Evolutionary conservation across 2,797 vertebrate species (phyloP).

Genomic region (Podarcis siculus): DNA sequence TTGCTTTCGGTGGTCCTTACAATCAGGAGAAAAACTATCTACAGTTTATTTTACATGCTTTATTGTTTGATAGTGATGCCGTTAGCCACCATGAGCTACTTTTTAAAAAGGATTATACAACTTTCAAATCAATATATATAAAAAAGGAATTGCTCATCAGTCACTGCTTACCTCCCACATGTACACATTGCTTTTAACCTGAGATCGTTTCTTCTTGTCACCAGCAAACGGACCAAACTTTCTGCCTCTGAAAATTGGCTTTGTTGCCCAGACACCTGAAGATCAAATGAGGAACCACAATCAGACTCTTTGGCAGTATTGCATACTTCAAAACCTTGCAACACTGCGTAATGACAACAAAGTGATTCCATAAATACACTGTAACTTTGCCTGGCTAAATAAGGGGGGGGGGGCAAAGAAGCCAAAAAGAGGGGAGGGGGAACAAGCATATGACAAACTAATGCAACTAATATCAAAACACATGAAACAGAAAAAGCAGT

Average conservation of each 20-base stretch:
- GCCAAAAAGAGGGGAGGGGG: not conserved
- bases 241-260: conserved; percentile 89
- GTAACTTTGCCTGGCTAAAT: not conserved
- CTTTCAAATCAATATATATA: not conserved
- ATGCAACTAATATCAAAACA: not conserved
- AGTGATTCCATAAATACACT: not conserved
- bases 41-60: too few relatives aligned
- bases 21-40: too few relatives aligned
- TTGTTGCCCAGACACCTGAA: conserved; percentile 92
- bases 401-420: too few relatives aligned
- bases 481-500: not conserved
- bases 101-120: not conserved
- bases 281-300: conserved; percentile 37
- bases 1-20: too few relatives aligned
- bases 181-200: conserved; percentile 95
- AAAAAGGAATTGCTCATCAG: not conserved
- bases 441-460: not conserved
- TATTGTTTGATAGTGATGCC: not conserved
- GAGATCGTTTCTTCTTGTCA: conserved; percentile 93
- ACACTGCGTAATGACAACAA: too few relatives aligned
- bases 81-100: too few relatives aligned
- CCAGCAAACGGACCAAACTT: conserved; percentile 93
- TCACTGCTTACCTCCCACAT: conserved; percentile 93
- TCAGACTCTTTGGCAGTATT: not conserved
- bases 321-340: not conserved